These are phyloP conservation scores for Leucopsar rothschildi DNA, from an alignment of 2,113 vertebrate species.

Conservation along the genomic window DNA sequence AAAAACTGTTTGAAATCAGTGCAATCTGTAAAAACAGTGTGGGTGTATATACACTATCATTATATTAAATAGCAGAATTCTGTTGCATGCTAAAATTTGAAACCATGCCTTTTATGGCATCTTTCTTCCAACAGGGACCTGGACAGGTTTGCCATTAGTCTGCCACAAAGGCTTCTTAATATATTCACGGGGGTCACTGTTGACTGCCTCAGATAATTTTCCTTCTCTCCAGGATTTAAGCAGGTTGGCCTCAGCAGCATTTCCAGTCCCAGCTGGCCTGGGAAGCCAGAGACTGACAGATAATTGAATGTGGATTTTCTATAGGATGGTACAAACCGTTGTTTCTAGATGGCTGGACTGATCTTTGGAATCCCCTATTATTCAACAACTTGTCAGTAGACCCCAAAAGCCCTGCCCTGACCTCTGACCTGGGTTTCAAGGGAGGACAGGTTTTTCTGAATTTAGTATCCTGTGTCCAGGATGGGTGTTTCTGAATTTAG, in stretches of 20 bases:
- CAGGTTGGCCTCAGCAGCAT: background rate
- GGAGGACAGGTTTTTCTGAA: background rate
- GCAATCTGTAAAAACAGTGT: background rate
- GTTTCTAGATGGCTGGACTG: background rate
- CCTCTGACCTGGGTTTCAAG: background rate
- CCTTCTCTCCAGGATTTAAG: background rate
- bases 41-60: background rate
- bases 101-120: background rate
- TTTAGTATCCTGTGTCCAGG: background rate
- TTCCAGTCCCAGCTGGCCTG: background rate
- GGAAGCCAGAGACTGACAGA: background rate
- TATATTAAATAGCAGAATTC: background rate
- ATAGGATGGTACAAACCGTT: background rate
- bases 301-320: background rate
- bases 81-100: background rate
- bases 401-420: background rate
- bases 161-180: background rate
- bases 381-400: background rate
- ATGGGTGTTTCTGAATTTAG: background rate
- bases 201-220: background rate
- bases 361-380: background rate
- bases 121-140: background rate
- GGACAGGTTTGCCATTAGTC: background rate
- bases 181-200: background rate
- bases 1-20: background rate